Percentiles rank a stretch among this genome's conserved stretches.
These are phyloP conservation scores for Orientallactaga bullata DNA, from an alignment of 2,113 vertebrate species.

Conservation along the genomic window DNA sequence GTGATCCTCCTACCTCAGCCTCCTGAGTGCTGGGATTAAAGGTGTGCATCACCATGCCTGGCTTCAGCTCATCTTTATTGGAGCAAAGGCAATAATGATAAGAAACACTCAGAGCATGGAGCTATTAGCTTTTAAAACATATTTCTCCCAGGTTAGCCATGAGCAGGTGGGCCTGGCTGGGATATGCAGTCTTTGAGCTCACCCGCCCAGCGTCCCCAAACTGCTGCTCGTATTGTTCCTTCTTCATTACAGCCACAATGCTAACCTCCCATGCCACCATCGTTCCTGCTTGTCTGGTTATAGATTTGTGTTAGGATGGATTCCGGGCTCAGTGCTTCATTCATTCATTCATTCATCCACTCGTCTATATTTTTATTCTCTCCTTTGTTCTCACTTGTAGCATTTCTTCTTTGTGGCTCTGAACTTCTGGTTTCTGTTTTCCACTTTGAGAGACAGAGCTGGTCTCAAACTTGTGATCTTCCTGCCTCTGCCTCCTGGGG, in stretches of 20 bases:
- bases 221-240: accelerated
- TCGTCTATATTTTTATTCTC: too few species aligned
- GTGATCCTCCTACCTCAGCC: too few species aligned
- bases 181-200: accelerated
- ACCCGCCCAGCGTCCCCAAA: accelerated
- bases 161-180: accelerated
- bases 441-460: too few species aligned
- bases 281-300: accelerated
- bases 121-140: neutral
- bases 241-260: neutral
- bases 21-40: too few species aligned
- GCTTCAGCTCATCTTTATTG: neutral
- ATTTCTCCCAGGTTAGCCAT: accelerated
- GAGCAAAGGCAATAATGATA: neutral
- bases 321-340: neutral
- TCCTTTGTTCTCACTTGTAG: neutral
- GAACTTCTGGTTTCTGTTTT: neutral
- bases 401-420: neutral
- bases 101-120: neutral
- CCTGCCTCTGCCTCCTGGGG: too few species aligned
- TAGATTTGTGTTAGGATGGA: accelerated
- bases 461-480: too few species aligned
- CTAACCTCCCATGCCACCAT: accelerated
- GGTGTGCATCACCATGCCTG: too few species aligned
- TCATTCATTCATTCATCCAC: neutral